Base-by-base conservation (phyloP, 2,113 vertebrate genomes). In the Coryphaenoides rupestris region DNA sequence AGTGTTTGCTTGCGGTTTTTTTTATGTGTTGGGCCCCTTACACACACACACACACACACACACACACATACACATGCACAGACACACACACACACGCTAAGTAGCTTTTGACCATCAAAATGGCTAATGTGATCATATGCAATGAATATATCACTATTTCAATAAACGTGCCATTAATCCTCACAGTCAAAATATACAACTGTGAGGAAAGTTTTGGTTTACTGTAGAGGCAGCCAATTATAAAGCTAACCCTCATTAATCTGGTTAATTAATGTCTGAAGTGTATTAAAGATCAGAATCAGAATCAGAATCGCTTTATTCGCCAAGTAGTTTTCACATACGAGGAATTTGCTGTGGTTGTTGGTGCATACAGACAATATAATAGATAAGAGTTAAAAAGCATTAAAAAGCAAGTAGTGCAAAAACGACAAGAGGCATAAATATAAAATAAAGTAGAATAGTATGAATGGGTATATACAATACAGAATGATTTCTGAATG, bases 1-100 rank as follows among this genome's bases (percentile, higher is more conserved):
- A 87, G 85, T 68, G 84, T 88, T 88, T 88, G 76, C 73, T 77
- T 80, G 77, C 79, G n/a, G n/a, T n/a, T 75, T 80, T 56, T 46
- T 54, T 56, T 71, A 76, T 60, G 71, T 66, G 66, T 57, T 9
- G 28, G 60, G 72, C 59, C 70, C 57, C 55, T 71, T 60, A 46
- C 67, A 68, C 69, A 70, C 67, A 47, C 50, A 40, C 33, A 40
- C 33, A 40, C 33, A 40, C 33, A 40, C 33, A 40, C 33, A 40
- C 33, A 40, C 33, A 40, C 33, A 40, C 33, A 40, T 12, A 40
- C 33, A 40, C 4, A 40, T 12, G 13, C 33, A 40, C 33, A 40
- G 7, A 40, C 28, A 33, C 28, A 33, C 28, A 33, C 28, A 33
- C 28, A 33, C 69, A 70, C 67, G 47, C 50, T 5, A 9, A 66